Base-by-base conservation (phyloP, 2,797 vertebrate species). In the Odontamblyopus rebecca region DNA sequence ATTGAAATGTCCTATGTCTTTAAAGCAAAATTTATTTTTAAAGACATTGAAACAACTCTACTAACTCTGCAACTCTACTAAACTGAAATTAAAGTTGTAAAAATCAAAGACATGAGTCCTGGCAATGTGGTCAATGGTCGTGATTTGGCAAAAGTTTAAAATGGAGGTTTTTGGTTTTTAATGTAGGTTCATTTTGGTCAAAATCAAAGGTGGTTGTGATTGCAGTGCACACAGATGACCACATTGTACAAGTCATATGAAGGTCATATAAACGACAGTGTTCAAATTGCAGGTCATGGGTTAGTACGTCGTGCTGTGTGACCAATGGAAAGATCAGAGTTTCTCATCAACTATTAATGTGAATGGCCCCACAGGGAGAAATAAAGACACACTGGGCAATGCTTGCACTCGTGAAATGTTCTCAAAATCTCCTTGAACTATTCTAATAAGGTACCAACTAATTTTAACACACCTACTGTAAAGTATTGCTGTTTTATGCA, bases 261-360 rank as follows among this genome's bases (percentile, higher is more conserved):
- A 61, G 32, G 38, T n/a, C 60, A 68, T 9, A 50, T 11, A 38
- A 27, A 48, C 5, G 41, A 26, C 19, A 16, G 26, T 29, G 13
- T 16, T 26, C 26, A 15, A 29, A 19, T 15, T 50, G 13, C 41
- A 68, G 30, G 13, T 29, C 30, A 50, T 64, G 38, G 53, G 32
- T 56, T 77, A 41, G 32, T 26, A 64, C 54, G 60, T 41, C 27
- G 4, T 12, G 23, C 61, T 19, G 19, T 61, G 32, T 30, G 41
- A n/a, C 73, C 26, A 70, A 41, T 19, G 16, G 48, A 79, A 79
- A 77, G 41, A 51, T 18, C 1, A 35, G 11, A 59, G 9, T 44
- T 27, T 60, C 61, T 72, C 74, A 74, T 80, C 2, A 82, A 72
- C 16, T 76, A 67, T 83, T 82, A 0, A 82, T 57, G 32, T 51